phyloP scores from a whole-genome alignment of 2,888 invertebrate genomes.

The Himalopsyche anomala region DNA sequence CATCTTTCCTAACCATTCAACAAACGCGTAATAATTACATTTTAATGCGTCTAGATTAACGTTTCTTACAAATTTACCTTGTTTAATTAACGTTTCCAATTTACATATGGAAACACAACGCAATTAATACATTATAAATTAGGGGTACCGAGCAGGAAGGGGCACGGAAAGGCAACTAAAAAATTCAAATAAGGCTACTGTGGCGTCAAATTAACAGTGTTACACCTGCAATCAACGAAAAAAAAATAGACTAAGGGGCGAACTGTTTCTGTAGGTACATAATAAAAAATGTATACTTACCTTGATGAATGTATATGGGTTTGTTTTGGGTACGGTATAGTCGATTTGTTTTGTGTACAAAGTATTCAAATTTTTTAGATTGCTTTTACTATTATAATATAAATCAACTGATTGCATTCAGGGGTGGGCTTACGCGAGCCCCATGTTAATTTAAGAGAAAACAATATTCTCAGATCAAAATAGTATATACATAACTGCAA shows the following conservation, averaged over 20 bases:
- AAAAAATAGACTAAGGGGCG: neutral
- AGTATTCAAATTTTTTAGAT: no score
- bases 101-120: constrained; percentile 11
- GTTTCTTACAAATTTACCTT: constrained; percentile 9
- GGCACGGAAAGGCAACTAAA: constrained; percentile 2
- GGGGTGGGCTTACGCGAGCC: no score
- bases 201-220: constrained; percentile 51
- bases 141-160: neutral
- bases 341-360: no score
- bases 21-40: neutral
- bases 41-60: neutral
- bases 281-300: neutral
- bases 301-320: neutral
- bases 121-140: constrained; percentile 48
- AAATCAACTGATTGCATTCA: no score
- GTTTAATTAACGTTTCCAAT: neutral
- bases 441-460: no score
- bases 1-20: neutral
- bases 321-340: no score
- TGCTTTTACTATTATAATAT: no score
- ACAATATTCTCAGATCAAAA: no score
- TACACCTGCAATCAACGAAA: constrained; percentile 35
- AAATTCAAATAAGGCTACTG: constrained; percentile 48
- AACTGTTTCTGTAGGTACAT: neutral
- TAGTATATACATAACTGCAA: no score